These are phyloP conservation scores for Acipenser oxyrinchus DNA, from an alignment of 2,797 vertebrate species.

Conservation along the genomic window DNA sequence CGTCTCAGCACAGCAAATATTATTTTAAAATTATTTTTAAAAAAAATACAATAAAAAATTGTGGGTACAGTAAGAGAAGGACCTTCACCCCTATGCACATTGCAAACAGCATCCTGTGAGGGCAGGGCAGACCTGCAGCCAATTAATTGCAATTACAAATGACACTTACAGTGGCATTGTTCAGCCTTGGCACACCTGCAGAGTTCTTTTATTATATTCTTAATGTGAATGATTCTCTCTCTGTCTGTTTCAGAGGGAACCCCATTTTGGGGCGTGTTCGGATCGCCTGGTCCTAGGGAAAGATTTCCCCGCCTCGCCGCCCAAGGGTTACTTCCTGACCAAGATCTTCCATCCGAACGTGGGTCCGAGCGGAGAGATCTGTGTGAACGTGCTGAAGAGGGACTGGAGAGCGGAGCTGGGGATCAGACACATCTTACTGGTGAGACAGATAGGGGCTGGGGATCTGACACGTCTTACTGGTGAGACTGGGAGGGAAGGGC, in stretches of 20 bases:
- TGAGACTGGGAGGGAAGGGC: constrained; percentile 8
- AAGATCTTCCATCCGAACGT: constrained; percentile 95
- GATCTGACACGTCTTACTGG: constrained; percentile 47
- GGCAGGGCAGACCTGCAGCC: too few relatives aligned
- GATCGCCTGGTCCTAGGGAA: constrained; percentile 87
- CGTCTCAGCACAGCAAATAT: too few relatives aligned
- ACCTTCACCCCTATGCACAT: too few relatives aligned
- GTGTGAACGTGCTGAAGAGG: constrained; percentile 85
- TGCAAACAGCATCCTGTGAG: too few relatives aligned
- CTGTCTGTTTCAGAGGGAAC: constrained; percentile 73
- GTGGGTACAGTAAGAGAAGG: too few relatives aligned
- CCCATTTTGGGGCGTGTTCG: constrained; percentile 86
- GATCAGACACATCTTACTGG: constrained; percentile 81
- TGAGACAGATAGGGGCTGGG: constrained; percentile 36
- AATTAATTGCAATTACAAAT: too few relatives aligned
- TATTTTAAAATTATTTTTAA: too few relatives aligned
- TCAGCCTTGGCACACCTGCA: too few relatives aligned
- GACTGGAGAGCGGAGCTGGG: constrained; percentile 90
- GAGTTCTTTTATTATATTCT: too few relatives aligned
- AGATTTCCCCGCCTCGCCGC: constrained; percentile 85
- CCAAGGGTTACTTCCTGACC: constrained; percentile 88
- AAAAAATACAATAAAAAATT: too few relatives aligned
- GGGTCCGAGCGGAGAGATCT: constrained; percentile 86
- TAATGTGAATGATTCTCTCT: constrained; percentile 30
- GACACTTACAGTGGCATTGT: too few relatives aligned